phyloP scores from a whole-genome alignment of 1,140 invertebrate species.

The Papilio polyxenes region DNA sequence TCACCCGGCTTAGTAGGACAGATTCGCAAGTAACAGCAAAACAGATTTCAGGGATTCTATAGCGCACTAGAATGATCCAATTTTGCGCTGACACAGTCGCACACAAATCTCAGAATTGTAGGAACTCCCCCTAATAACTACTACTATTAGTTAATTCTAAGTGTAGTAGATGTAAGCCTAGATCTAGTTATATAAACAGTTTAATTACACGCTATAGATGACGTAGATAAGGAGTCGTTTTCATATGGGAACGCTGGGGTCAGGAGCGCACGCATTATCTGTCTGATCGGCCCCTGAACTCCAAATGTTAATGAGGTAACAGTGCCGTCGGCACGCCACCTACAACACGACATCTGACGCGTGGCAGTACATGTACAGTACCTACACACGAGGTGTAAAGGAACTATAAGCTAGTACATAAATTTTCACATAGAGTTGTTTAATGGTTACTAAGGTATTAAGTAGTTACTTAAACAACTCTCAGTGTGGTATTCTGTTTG shows the following conservation, averaged over 20 bases:
- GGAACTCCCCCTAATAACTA: slow-evolving; percentile 2
- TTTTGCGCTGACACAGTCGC: background rate
- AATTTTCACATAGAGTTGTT: background rate
- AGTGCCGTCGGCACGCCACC: slow-evolving; percentile 49
- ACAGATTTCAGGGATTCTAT: no score
- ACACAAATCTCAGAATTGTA: no score
- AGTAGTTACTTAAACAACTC: no score
- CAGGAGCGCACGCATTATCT: slow-evolving; percentile 59
- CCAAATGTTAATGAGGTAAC: slow-evolving; percentile 65
- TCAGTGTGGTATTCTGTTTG: background rate
- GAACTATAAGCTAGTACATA: background rate
- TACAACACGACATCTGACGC: slow-evolving; percentile 50
- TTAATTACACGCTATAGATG: slow-evolving; percentile 53
- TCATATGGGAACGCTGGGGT: slow-evolving; percentile 56
- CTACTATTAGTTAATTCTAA: slow-evolving; percentile 9
- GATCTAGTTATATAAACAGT: slow-evolving; percentile 39
- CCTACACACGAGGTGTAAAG: background rate
- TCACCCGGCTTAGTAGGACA: no score
- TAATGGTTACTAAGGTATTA: no score
- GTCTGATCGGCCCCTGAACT: slow-evolving; percentile 64
- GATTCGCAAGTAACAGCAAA: no score
- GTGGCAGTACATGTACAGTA: background rate
- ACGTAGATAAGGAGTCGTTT: slow-evolving; percentile 52
- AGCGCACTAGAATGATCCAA: background rate
- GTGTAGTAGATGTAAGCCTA: background rate